Evolutionary conservation across 2,797 vertebrate genomes (phyloP).

Genomic region (Paedocypris micromegethes): DNA sequence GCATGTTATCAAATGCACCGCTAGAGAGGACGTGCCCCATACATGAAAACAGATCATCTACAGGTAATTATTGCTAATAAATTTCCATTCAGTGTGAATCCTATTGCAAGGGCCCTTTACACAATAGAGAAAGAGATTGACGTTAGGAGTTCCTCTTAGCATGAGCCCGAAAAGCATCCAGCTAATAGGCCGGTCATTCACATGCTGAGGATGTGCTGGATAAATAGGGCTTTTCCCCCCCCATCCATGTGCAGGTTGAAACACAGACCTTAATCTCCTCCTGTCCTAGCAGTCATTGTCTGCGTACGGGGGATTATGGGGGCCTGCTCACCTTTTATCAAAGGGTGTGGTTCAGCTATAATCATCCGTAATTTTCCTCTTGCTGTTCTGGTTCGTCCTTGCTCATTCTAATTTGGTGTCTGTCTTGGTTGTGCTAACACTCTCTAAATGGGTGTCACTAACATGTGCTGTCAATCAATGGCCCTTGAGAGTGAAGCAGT

Average conservation of each 20-base stretch:
- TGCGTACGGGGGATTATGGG: conserved; percentile 33
- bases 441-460: conserved; percentile 37
- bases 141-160: conserved; percentile 10
- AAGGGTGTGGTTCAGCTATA: conserved; percentile 40
- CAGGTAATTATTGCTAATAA: conserved; percentile 63
- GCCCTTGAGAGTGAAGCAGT: conserved; percentile 31
- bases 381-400: conserved; percentile 30
- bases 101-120: conserved; percentile 43
- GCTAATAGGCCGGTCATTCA: conserved; percentile 40
- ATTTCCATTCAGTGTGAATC: conserved; percentile 48
- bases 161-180: conserved; percentile 15
- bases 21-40: conserved; percentile 31
- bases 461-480: conserved; percentile 35
- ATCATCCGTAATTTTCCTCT: conserved; percentile 48
- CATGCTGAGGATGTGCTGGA: conserved; percentile 20
- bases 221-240: conserved; percentile 17
- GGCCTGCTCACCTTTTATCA: conserved; percentile 35
- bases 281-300: conserved; percentile 31
- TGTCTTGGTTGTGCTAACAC: conserved; percentile 8
- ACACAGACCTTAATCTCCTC: conserved; percentile 27
- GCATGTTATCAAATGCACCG: no score
- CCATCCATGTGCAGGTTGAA: conserved; percentile 23
- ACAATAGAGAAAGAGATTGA: conserved; percentile 31
- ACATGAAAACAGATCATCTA: conserved; percentile 51
- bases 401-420: conserved; percentile 10